phyloP scores from a whole-genome alignment of 2,888 invertebrate species.

The Plusia festucae region DNA sequence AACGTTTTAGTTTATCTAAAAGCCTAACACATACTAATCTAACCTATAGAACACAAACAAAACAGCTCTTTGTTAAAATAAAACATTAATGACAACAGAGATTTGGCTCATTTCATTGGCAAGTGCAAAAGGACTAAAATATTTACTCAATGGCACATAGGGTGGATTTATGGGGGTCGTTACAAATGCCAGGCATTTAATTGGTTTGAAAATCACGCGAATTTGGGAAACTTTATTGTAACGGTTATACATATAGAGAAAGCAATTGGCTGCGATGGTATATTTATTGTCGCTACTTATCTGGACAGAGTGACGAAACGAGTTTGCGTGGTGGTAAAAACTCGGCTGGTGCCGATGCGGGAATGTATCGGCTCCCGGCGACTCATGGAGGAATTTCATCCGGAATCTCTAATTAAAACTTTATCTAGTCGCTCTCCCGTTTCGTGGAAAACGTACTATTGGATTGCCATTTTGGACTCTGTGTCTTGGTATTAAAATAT shows the following conservation, averaged over 20 bases:
- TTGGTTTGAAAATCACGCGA: slow-evolving; percentile 58
- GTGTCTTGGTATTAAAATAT: slow-evolving; percentile 48
- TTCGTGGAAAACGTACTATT: slow-evolving; percentile 66
- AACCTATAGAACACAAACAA: background rate
- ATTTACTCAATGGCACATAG: slow-evolving; percentile 30
- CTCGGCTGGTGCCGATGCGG: slow-evolving; percentile 80
- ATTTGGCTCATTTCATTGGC: slow-evolving; percentile 39
- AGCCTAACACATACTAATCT: too few relatives aligned
- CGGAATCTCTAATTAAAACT: slow-evolving; percentile 89
- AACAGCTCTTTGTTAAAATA: slow-evolving; percentile 16
- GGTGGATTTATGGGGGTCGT: slow-evolving; percentile 44
- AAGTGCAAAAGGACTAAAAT: slow-evolving; percentile 39
- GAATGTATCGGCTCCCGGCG: slow-evolving; percentile 83
- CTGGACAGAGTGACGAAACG: slow-evolving; percentile 75
- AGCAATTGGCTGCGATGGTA: slow-evolving; percentile 73
- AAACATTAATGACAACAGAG: slow-evolving; percentile 22
- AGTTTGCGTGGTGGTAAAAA: slow-evolving; percentile 83
- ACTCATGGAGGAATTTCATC: slow-evolving; percentile 82
- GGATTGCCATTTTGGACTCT: slow-evolving; percentile 42
- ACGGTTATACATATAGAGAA: slow-evolving; percentile 70
- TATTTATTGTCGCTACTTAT: slow-evolving; percentile 80
- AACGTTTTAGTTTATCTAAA: too few relatives aligned
- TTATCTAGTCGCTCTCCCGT: slow-evolving; percentile 78
- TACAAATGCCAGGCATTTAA: slow-evolving; percentile 57
- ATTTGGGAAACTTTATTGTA: slow-evolving; percentile 58